phyloP scores from a whole-genome alignment of 1,140 invertebrate genomes.

The Leptinotarsa lineolata region DNA sequence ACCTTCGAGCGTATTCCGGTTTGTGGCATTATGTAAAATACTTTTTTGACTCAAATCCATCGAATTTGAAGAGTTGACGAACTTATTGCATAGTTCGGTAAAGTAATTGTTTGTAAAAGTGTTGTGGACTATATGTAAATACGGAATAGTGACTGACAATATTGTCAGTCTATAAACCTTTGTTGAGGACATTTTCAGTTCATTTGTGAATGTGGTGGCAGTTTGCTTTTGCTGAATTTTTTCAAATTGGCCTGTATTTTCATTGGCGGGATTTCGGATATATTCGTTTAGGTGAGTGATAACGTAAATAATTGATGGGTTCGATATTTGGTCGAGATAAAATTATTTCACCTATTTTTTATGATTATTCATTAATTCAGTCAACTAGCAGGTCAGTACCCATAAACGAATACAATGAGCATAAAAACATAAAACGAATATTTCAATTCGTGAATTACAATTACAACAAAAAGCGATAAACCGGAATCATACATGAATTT shows the following conservation, averaged over 20 bases:
- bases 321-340: too few relatives aligned
- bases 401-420: too few relatives aligned
- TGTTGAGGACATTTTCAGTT: not conserved
- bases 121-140: conserved; percentile 26
- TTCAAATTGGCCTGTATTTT: not conserved
- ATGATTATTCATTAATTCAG: too few relatives aligned
- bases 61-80: not conserved
- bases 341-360: too few relatives aligned
- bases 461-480: too few relatives aligned
- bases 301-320: too few relatives aligned
- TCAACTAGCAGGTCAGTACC: too few relatives aligned
- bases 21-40: conserved; percentile 35
- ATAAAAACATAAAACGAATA: too few relatives aligned
- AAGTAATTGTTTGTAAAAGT: not conserved
- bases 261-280: not conserved
- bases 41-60: not conserved
- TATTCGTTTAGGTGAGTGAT: not conserved
- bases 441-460: too few relatives aligned
- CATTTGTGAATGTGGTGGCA: not conserved
- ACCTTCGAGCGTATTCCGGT: conserved; percentile 32
- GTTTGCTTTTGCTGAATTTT: not conserved
- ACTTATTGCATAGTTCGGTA: not conserved
- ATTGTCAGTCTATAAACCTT: conserved; percentile 23
- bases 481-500: too few relatives aligned
- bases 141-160: conserved; percentile 31